Evolutionary conservation across 23 tunicate species (phyloP).

Genomic region (Halocynthia aurantium): DNA sequence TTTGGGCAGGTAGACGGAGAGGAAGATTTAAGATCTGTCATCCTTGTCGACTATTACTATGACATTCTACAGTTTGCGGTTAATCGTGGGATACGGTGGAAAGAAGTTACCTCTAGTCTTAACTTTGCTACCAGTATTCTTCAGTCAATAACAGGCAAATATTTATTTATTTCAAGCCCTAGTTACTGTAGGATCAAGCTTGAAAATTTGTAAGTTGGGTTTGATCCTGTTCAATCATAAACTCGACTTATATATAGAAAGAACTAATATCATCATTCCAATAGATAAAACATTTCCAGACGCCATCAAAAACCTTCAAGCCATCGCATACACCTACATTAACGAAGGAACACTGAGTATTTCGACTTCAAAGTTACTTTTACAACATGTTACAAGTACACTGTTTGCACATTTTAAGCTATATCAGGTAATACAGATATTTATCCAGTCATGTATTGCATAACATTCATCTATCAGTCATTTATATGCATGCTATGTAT

Average conservation of each 20-base stretch:
- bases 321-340: slow-evolving; percentile 23
- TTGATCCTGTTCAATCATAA: too few relatives aligned
- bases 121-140: slow-evolving; percentile 47
- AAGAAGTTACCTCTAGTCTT: slow-evolving; percentile 47
- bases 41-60: slow-evolving; percentile 70
- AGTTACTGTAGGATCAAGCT: not conserved
- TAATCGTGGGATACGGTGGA: slow-evolving; percentile 71
- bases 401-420: slow-evolving; percentile 52
- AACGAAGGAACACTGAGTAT: slow-evolving; percentile 20
- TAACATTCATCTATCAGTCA: not conserved
- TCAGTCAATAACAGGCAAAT: not conserved
- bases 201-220: too few relatives aligned
- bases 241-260: too few relatives aligned
- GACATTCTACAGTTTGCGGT: slow-evolving; percentile 50
- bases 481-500: not conserved
- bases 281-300: slow-evolving; percentile 10
- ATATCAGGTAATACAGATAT: slow-evolving; percentile 27
- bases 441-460: not conserved
- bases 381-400: slow-evolving; percentile 26
- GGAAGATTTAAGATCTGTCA: slow-evolving; percentile 53
- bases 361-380: slow-evolving; percentile 38
- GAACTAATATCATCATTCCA: not conserved
- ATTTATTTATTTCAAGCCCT: not conserved
- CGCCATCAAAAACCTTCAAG: slow-evolving; percentile 29
- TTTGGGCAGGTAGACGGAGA: slow-evolving; percentile 29